Conservation (phyloP, 2,113 vertebrate species). For the Chitala chitala region DNA sequence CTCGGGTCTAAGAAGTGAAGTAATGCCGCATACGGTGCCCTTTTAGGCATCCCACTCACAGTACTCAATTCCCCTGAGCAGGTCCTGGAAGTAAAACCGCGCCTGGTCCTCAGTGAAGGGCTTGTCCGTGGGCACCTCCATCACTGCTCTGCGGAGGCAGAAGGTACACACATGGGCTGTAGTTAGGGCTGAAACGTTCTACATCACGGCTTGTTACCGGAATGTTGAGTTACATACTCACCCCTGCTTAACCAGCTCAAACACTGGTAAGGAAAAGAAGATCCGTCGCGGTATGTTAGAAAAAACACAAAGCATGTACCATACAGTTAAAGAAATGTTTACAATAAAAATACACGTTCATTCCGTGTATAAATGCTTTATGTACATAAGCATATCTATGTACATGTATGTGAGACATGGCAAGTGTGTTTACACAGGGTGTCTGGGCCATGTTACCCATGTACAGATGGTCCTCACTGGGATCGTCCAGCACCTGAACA, state of each 20-base stretch:
- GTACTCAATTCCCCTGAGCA: constrained; percentile 95
- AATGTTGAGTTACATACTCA: constrained; percentile 64
- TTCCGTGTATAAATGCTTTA: background rate
- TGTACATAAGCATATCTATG: background rate
- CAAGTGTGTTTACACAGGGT: background rate
- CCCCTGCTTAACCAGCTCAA: constrained; percentile 95
- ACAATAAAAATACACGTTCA: background rate
- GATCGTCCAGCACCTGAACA: constrained; percentile 91
- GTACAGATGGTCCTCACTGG: constrained; percentile 94
- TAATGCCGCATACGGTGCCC: no score
- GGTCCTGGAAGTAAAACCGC: constrained; percentile 93
- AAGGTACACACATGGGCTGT: fast-evolving
- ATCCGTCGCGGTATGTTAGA: background rate
- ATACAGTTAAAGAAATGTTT: background rate
- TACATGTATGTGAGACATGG: constrained; percentile 10
- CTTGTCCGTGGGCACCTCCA: constrained; percentile 91
- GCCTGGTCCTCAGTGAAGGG: constrained; percentile 88
- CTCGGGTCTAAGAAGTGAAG: background rate
- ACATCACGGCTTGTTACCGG: background rate
- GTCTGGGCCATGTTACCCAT: constrained; percentile 76
- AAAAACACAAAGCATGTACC: background rate
- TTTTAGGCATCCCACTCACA: constrained; percentile 63
- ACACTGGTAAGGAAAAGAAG: constrained; percentile 71
- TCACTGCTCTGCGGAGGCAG: constrained; percentile 72
- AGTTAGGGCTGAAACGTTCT: background rate